Conservation (phyloP, 2,888 invertebrate genomes). For the Noctuana brunneofusca region DNA sequence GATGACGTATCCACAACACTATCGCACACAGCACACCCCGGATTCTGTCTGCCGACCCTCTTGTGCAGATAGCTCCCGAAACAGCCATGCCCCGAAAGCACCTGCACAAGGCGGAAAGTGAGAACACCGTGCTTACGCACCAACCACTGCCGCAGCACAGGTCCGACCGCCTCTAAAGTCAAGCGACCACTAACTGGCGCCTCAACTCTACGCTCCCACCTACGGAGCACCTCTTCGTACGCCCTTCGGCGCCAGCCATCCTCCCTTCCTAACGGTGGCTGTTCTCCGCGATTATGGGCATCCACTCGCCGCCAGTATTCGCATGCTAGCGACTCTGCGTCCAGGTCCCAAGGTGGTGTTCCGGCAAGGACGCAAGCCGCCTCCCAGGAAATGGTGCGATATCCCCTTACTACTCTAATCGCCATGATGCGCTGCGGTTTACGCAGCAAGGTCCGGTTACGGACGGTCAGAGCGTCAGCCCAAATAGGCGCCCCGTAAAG, state of each 20-base stretch:
- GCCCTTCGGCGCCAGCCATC: no score
- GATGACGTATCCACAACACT: not conserved
- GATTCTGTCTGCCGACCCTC: not conserved
- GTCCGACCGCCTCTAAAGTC: no score
- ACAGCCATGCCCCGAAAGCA: constrained; percentile 1
- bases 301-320: not conserved
- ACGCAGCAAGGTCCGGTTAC: not conserved
- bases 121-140: no score
- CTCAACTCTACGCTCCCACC: no score
- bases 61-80: not conserved
- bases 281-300: no score
- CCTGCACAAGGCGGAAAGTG: not conserved
- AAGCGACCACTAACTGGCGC: no score
- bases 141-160: no score
- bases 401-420: not conserved
- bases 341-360: not conserved
- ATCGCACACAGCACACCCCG: not conserved
- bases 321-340: not conserved
- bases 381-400: constrained; percentile 2
- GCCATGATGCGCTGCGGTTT: not conserved
- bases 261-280: no score
- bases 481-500: not conserved
- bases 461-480: not conserved
- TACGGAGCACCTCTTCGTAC: no score
- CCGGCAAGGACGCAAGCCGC: not conserved